These are phyloP conservation scores for Orycteropus afer DNA, from an alignment of 2,113 vertebrate genomes.

Conservation along the genomic window DNA sequence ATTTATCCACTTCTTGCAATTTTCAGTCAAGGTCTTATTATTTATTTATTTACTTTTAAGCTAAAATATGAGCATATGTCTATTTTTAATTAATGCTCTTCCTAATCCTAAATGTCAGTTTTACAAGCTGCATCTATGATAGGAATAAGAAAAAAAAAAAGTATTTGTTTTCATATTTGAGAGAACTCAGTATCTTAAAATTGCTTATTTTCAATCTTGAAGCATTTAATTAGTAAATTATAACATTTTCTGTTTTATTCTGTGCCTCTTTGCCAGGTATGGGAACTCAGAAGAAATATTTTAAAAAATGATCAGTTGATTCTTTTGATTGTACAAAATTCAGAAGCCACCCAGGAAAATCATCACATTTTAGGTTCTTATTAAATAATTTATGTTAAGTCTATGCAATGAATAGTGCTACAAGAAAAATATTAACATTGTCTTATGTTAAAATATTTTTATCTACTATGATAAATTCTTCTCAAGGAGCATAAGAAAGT, in stretches of 20 bases:
- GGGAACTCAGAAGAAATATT: neutral
- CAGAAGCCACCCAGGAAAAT: neutral
- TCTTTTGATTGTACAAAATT: neutral
- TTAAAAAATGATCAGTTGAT: neutral
- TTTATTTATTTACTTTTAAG: neutral
- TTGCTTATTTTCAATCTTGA: neutral
- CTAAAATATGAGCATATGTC: neutral
- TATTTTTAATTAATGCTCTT: neutral
- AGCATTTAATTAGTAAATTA: neutral
- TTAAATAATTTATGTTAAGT: neutral
- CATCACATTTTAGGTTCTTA: neutral
- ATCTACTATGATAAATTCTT: neutral
- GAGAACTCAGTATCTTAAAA: neutral
- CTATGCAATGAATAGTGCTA: neutral
- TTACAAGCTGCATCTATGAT: neutral
- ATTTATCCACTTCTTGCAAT: neutral
- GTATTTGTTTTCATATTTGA: neutral
- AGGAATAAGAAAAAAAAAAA: neutral
- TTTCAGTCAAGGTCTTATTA: neutral
- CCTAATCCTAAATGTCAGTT: neutral
- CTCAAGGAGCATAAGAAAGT: neutral
- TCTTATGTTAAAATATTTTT: neutral
- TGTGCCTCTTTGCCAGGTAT: neutral
- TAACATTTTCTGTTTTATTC: neutral
- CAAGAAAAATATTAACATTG: neutral